Percentiles rank a stretch among this genome's conserved stretches.
phyloP scores from a whole-genome alignment of 2,888 invertebrate species.

The Exephanes ischioxanthus region DNA sequence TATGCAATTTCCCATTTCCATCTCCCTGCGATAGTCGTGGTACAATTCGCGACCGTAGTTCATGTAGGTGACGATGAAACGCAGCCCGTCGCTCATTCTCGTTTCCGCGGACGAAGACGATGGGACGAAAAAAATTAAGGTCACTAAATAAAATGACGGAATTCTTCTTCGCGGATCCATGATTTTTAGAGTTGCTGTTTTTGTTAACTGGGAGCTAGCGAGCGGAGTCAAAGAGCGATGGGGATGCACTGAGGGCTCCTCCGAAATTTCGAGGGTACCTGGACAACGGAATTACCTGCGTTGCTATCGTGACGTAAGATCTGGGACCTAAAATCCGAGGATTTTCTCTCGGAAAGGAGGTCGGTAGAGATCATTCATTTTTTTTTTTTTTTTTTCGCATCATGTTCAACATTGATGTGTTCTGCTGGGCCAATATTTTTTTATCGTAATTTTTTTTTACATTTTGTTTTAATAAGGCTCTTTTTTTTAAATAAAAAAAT shows the following conservation, averaged over 20 bases:
- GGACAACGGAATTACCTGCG: neutral
- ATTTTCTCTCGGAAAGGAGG: neutral
- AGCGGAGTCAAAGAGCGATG: neutral
- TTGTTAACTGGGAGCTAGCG: neutral
- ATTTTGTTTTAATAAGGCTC: too few species aligned
- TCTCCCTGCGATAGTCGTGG: conserved; percentile 71
- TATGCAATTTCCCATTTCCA: conserved; percentile 71
- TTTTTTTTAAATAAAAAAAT: too few species aligned
- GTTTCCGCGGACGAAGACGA: conserved; percentile 15
- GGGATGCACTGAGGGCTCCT: neutral
- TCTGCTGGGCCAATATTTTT: too few species aligned
- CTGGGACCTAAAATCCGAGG: neutral
- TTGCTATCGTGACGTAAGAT: neutral
- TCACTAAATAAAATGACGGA: neutral
- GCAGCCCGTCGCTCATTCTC: neutral
- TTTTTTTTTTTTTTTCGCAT: too few species aligned
- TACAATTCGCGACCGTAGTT: conserved; percentile 71
- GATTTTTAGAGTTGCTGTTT: neutral
- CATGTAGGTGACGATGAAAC: conserved; percentile 43
- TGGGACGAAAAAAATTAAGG: conserved; percentile 21
- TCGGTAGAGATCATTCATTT: neutral
- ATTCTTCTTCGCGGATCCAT: neutral
- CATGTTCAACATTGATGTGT: too few species aligned
- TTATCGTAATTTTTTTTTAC: too few species aligned
- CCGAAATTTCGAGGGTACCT: neutral